phyloP scores from a whole-genome alignment of 2,797 vertebrate species.

The Molossus molossus region DNA sequence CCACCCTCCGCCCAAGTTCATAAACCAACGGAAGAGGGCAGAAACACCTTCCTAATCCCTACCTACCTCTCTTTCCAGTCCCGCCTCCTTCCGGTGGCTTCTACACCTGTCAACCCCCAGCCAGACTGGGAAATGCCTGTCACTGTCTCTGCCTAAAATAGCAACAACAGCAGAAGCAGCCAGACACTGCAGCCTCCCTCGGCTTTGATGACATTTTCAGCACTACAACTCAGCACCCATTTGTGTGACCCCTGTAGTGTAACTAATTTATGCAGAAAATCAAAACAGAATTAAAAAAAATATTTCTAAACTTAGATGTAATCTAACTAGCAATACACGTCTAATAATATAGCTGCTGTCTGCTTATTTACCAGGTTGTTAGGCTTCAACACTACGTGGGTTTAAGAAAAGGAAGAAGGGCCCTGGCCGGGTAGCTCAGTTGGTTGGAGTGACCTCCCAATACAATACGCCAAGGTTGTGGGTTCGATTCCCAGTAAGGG shows the following conservation, averaged over 20 bases:
- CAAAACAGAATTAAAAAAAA: neutral
- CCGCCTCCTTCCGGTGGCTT: neutral
- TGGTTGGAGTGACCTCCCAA: neutral
- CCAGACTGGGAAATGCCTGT: neutral
- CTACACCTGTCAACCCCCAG: neutral
- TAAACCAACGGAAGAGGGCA: neutral
- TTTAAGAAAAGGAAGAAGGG: neutral
- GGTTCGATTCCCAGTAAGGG: neutral
- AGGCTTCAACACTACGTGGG: neutral
- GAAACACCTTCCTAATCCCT: neutral
- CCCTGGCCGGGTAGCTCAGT: neutral
- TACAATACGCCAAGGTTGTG: neutral
- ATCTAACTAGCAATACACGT: slow-evolving; percentile 14
- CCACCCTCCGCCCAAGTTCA: neutral
- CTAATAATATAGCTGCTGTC: neutral
- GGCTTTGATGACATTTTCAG: neutral
- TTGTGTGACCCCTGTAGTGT: neutral
- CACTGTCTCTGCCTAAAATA: slow-evolving; percentile 55
- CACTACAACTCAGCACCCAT: neutral
- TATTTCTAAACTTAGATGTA: neutral
- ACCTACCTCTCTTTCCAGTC: neutral
- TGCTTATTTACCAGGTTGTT: neutral
- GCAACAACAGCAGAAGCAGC: neutral
- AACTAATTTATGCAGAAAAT: slow-evolving; percentile 34
- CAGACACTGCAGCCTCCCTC: neutral